Evolutionary conservation across 2,113 vertebrate species (phyloP).

Genomic region (Carassius auratus): DNA sequence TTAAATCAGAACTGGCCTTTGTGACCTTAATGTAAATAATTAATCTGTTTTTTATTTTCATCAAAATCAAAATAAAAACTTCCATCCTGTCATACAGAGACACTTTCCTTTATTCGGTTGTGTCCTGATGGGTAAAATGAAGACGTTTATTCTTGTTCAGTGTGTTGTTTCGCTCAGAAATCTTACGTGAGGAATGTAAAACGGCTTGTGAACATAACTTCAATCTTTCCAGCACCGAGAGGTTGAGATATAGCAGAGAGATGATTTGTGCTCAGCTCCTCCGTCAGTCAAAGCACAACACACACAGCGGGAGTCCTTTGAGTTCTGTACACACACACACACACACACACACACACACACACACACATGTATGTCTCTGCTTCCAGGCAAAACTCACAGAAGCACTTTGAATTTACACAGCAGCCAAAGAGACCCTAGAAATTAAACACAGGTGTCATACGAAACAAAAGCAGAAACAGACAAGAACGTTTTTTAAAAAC

Average conservation of each 20-base stretch:
- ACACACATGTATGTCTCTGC: conserved; percentile 62
- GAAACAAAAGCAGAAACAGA: neutral
- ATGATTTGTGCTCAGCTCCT: conserved; percentile 78
- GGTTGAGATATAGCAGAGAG: no score
- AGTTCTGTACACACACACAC: conserved; percentile 76
- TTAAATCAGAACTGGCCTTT: no score
- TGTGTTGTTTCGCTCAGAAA: neutral
- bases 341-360: conserved; percentile 51
- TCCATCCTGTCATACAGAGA: neutral
- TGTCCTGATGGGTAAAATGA: neutral
- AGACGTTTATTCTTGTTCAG: no score
- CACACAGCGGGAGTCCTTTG: conserved; percentile 82
- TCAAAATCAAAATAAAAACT: no score
- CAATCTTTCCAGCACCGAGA: neutral
- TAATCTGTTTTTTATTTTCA: no score
- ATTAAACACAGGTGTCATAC: conserved; percentile 32
- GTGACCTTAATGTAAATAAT: no score
- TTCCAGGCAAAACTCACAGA: conserved; percentile 41
- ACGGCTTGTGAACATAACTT: neutral
- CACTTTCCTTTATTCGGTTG: neutral
- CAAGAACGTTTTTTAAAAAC: no score
- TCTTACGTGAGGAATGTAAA: neutral
- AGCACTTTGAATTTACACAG: conserved; percentile 22
- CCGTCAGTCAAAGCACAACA: conserved; percentile 88
- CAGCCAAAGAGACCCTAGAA: conserved; percentile 3